phyloP scores from a whole-genome alignment of 2,888 invertebrate species.

The Lucinisca nassula region DNA sequence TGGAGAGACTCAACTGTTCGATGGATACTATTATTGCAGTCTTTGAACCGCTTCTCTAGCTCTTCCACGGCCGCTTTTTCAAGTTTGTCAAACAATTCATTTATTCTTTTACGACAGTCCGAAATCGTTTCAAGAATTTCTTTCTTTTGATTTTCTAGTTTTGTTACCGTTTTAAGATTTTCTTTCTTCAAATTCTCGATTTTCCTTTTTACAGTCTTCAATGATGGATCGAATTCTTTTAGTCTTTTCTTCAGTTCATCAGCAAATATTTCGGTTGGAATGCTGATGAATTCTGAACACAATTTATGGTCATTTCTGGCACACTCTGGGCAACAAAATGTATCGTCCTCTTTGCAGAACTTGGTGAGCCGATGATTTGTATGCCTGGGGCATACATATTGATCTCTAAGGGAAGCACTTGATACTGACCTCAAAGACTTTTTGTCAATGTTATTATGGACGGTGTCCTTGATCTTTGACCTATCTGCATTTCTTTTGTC shows the following conservation, averaged over 20 bases:
- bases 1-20: neutral
- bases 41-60: neutral
- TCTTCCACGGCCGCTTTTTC: neutral
- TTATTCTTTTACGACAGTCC: neutral
- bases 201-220: neutral
- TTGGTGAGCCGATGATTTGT: neutral
- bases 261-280: neutral
- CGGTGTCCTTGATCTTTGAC: neutral
- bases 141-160: neutral
- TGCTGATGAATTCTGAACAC: conserved; percentile 1
- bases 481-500: neutral
- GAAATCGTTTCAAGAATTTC: neutral
- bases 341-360: neutral
- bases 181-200: neutral
- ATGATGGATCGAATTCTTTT: neutral
- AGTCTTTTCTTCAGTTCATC: neutral
- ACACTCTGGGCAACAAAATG: neutral
- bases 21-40: neutral
- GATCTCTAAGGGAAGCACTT: neutral
- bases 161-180: neutral
- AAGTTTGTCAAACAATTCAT: conserved; percentile 4
- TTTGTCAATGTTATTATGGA: neutral
- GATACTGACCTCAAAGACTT: neutral
- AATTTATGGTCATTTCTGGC: neutral
- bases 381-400: neutral